Percentiles rank a stretch among this genome's conserved stretches.
Conservation (phyloP, 2,888 invertebrate genomes). For the Bhutanitis thaidina region DNA sequence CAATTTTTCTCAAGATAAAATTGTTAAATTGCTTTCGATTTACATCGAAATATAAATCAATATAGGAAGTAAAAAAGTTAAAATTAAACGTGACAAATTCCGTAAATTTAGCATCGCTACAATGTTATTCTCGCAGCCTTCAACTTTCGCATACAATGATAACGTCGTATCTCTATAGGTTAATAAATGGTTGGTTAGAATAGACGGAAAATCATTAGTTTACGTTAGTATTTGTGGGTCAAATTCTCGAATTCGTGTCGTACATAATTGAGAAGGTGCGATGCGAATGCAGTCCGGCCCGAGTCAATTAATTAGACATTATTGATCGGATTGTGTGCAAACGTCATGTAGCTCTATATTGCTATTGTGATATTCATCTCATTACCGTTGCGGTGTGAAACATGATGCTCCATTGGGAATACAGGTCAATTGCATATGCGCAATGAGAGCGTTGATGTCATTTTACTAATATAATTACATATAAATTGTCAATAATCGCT, state of each 20-base stretch:
- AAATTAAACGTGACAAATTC: too few species aligned
- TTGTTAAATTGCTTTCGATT: too few species aligned
- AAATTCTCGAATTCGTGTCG: constrained; percentile 1
- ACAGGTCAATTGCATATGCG: constrained; percentile 65
- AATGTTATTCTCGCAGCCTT: too few species aligned
- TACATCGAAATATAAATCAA: too few species aligned
- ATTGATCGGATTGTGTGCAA: constrained; percentile 57
- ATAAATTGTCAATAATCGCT: background rate
- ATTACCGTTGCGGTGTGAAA: constrained; percentile 66
- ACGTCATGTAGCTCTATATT: constrained; percentile 39
- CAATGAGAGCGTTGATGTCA: constrained; percentile 36
- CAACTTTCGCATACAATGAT: too few species aligned
- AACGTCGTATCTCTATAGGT: too few species aligned
- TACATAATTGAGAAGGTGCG: constrained; percentile 20
- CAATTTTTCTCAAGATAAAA: too few species aligned
- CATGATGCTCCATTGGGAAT: constrained; percentile 65
- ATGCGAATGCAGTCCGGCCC: constrained; percentile 26
- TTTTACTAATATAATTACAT: background rate
- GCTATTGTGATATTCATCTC: constrained; percentile 46
- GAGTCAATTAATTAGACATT: constrained; percentile 54
- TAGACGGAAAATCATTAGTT: background rate
- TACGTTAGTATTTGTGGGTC: constrained; percentile 13
- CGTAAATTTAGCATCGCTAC: too few species aligned
- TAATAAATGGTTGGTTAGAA: background rate
- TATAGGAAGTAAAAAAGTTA: too few species aligned